Percentiles rank a stretch among this genome's conserved stretches.
phyloP scores from a whole-genome alignment of 2,797 vertebrate species.

The Potorous gilbertii region DNA sequence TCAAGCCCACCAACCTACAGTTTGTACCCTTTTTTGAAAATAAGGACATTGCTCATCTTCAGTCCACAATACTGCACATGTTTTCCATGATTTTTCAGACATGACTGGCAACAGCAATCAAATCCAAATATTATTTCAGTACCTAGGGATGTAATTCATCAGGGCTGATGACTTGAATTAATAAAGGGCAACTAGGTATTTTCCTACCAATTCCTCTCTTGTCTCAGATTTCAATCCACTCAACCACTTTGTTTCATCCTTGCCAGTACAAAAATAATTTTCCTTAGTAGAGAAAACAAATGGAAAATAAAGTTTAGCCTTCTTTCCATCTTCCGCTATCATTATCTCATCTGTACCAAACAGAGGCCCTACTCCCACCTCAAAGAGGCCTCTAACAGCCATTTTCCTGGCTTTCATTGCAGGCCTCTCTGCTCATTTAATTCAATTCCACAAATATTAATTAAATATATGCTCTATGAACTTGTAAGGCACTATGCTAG shows the following conservation, averaged over 20 bases:
- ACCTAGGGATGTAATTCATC: background rate
- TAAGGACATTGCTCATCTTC: background rate
- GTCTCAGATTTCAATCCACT: background rate
- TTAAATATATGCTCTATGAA: background rate
- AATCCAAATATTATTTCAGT: background rate
- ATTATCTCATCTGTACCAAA: background rate
- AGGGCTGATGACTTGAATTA: background rate
- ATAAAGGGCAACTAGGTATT: background rate
- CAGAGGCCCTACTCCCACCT: background rate
- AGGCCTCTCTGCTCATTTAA: background rate
- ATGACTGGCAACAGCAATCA: background rate
- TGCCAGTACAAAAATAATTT: background rate
- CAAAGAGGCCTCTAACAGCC: background rate
- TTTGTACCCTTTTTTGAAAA: background rate
- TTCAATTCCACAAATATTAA: background rate
- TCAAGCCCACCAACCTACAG: background rate
- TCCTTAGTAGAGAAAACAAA: background rate
- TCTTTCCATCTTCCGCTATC: background rate
- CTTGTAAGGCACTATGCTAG: background rate
- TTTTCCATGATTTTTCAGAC: background rate
- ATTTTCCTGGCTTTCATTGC: background rate
- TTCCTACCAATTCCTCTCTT: background rate
- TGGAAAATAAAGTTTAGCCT: background rate
- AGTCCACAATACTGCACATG: background rate
- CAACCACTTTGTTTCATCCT: background rate